Conservation (phyloP, 2,113 vertebrate genomes). For the Panurus biarmicus region DNA sequence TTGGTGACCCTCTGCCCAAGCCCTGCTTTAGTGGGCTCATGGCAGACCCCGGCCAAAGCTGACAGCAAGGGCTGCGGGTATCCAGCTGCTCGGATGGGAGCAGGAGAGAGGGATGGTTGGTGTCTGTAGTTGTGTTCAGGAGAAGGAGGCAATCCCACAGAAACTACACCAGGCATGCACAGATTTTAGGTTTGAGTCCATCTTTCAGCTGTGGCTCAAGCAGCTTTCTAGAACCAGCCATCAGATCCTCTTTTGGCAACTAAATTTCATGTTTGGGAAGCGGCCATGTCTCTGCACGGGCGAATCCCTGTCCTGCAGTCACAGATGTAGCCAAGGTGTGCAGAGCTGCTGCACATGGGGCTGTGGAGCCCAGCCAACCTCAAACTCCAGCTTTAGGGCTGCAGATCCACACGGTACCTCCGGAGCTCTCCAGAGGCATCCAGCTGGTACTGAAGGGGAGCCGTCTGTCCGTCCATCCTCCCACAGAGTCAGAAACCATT, state of each 20-base stretch:
- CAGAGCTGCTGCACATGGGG: not conserved
- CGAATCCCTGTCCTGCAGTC: not conserved
- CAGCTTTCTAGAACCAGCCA: conserved; percentile 15
- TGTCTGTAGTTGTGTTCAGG: not conserved
- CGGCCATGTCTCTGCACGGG: not conserved
- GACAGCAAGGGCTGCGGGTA: not conserved
- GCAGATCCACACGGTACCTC: not conserved
- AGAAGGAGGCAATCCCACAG: not conserved
- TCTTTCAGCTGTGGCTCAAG: conserved; percentile 33
- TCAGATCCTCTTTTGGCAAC: not conserved
- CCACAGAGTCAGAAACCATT: conserved; percentile 16
- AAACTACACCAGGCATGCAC: not conserved
- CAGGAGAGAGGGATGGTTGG: not conserved
- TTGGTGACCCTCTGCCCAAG: not conserved
- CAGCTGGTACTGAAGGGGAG: conserved; percentile 2
- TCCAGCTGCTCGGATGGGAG: not conserved
- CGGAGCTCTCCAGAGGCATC: not conserved
- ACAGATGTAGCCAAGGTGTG: not conserved
- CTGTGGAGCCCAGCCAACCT: not conserved
- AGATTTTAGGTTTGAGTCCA: conserved; percentile 39
- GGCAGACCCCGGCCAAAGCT: not conserved
- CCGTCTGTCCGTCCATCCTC: conserved; percentile 16
- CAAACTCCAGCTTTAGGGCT: not conserved
- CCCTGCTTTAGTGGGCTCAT: not conserved
- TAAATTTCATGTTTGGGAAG: conserved; percentile 1